Evolutionary conservation across 2,113 vertebrate species (phyloP), one percentile per base, ranked within the genome.

Genomic region (Heliornis fulica): DNA sequence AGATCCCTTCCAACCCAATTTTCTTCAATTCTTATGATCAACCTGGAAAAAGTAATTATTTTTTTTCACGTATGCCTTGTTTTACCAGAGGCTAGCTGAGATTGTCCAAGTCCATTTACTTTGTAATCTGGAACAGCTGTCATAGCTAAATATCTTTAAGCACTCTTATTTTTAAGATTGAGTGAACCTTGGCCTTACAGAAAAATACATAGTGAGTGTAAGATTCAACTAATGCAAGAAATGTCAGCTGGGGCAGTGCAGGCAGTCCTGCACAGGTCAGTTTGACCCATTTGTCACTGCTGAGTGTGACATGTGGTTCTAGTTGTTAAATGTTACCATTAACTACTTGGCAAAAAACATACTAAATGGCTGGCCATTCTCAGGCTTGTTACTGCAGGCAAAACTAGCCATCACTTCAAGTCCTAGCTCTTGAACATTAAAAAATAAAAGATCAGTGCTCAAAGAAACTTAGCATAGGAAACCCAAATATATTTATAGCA

Each of bases 71-170:
- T 80, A 17, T 88, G 61, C 23, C 56, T 15, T 89, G 22, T 85
- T 79, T 88, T 54, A 88, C 31, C 61, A 60, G 46, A 93, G 48
- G 28, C 63, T 84, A 51, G 29, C 40, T 53, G 81, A 96, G 83
- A 83, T 95, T 91, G 65, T 94, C 31, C 66, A 32, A 93, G 93
- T 86, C 86, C 65, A 75, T 87, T 95, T 96, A 68, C 70, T 77
- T 91, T 36, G 46, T 87, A 34, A 95, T 68, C 53, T 78, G 83
- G 36, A 93, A 83, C 50, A 94, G 63, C 59, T 91, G 34, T 91
- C 83, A 87, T 57, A 85, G n/a, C 23, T 89, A 92, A 93, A 76
- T 89, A 76, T 72, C 48, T 91, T 90, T 50, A 92, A 81, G 79
- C n/a, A 84, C 22, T 87, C 46, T 72, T 89, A 54, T 83, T 94